A percentile compares a stretch with the other conserved stretches of the same genome.
These are phyloP conservation scores for Morpho helenor DNA, from an alignment of 2,888 invertebrate genomes.

Conservation along the genomic window DNA sequence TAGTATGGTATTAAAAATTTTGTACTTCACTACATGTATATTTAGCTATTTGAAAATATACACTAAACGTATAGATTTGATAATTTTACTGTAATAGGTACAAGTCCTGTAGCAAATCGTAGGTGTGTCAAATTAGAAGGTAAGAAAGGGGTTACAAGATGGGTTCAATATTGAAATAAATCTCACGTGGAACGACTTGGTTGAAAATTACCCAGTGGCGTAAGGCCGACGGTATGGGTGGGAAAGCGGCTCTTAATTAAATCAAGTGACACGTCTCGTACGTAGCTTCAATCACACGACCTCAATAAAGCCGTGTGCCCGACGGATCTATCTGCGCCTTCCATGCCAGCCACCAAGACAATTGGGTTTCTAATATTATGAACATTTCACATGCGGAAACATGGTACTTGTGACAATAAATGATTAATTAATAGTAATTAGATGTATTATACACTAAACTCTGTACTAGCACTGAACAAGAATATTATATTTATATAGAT, in stretches of 20 bases:
- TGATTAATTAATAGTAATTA: too few relatives aligned
- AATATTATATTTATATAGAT: too few relatives aligned
- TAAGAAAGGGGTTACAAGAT: conserved; percentile 31
- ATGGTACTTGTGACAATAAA: too few relatives aligned
- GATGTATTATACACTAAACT: too few relatives aligned
- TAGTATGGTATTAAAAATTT: too few relatives aligned
- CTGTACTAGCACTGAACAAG: too few relatives aligned
- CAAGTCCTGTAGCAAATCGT: conserved; percentile 5
- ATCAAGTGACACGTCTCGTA: conserved; percentile 76
- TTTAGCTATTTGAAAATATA: too few relatives aligned
- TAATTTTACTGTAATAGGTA: not conserved
- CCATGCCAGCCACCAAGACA: conserved; percentile 16
- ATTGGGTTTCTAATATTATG: too few relatives aligned
- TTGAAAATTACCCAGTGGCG: conserved; percentile 70
- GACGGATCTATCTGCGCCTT: conserved; percentile 56
- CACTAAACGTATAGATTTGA: too few relatives aligned
- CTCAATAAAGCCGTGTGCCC: conserved; percentile 68
- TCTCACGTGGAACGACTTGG: conserved; percentile 62
- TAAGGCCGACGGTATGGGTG: conserved; percentile 67
- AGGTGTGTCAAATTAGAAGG: conserved; percentile 17
- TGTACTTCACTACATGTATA: too few relatives aligned
- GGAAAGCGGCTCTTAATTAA: conserved; percentile 78
- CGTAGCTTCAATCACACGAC: conserved; percentile 76
- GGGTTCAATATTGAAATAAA: conserved; percentile 69
- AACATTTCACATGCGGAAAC: too few relatives aligned